These are phyloP conservation scores for Zaprionus capensis DNA, from an alignment of 1,140 invertebrate species.

Conservation along the genomic window DNA sequence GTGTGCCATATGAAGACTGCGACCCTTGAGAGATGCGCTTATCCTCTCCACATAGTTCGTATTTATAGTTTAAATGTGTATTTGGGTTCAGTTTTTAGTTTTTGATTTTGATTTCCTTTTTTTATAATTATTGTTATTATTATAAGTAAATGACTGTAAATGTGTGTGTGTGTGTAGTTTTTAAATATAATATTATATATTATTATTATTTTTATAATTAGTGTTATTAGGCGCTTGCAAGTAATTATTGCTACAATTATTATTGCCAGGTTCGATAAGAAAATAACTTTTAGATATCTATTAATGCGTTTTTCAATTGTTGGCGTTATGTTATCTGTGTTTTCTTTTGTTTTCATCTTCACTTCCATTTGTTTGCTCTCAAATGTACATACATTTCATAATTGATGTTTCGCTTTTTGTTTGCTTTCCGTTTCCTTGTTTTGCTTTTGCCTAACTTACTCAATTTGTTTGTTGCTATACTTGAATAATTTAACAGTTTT, in stretches of 20 bases:
- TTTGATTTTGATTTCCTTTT: constrained; percentile 38
- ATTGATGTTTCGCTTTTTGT: constrained; percentile 25
- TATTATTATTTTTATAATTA: constrained; percentile 52
- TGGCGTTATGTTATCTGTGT: constrained; percentile 29
- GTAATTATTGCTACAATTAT: constrained; percentile 58
- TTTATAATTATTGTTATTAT: constrained; percentile 36
- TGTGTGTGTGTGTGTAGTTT: constrained; percentile 35
- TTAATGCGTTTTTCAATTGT: constrained; percentile 49
- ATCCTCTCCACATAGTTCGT: neutral
- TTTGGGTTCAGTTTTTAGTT: constrained; percentile 18
- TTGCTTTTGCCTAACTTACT: constrained; percentile 16
- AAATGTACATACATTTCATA: constrained; percentile 23
- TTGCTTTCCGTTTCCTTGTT: neutral
- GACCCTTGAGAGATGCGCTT: constrained; percentile 10
- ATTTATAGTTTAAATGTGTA: constrained; percentile 25
- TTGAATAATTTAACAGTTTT: constrained; percentile 54
- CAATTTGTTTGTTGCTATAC: constrained; percentile 40
- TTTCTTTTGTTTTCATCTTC: constrained; percentile 9
- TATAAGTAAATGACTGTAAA: constrained; percentile 33
- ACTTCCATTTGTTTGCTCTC: neutral
- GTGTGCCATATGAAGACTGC: constrained; percentile 20
- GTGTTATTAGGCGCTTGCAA: constrained; percentile 44
- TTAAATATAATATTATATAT: constrained; percentile 44
- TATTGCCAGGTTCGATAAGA: constrained; percentile 80
- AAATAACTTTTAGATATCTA: constrained; percentile 68